Evolutionary conservation across 2,888 invertebrate genomes (phyloP).

Genomic region (Thecocarcelia acutangulata): DNA sequence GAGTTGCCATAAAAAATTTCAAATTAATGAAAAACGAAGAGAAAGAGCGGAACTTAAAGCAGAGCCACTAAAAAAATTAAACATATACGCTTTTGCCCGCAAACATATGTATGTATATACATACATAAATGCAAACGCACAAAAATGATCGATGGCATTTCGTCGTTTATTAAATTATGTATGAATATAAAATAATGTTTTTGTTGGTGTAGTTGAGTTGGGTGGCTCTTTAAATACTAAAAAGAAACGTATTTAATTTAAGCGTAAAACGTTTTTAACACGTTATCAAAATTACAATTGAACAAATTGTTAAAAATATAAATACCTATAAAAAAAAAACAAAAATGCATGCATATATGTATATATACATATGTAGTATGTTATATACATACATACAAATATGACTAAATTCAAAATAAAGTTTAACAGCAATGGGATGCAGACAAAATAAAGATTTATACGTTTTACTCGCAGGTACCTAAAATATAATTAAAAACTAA

Average conservation of each 20-base stretch:
- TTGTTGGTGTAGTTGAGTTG: slow-evolving; percentile 9
- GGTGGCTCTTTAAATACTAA: background rate
- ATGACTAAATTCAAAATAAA: too few species aligned
- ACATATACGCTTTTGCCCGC: background rate
- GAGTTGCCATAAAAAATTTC: slow-evolving; percentile 5
- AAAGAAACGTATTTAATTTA: slow-evolving; percentile 44
- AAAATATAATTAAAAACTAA: too few species aligned
- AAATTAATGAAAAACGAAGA: background rate
- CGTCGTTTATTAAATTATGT: slow-evolving; percentile 36
- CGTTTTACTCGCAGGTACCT: too few species aligned
- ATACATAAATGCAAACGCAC: background rate
- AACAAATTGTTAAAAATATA: slow-evolving; percentile 14
- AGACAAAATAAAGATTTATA: too few species aligned
- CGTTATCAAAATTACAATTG: slow-evolving; percentile 61
- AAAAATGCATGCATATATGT: background rate
- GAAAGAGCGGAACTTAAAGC: slow-evolving; percentile 7
- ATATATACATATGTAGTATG: background rate
- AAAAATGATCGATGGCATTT: slow-evolving; percentile 35
- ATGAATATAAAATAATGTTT: slow-evolving; percentile 28
- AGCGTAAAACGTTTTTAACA: slow-evolving; percentile 56
- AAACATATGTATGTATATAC: background rate
- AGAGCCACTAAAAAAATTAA: slow-evolving; percentile 10
- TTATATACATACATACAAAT: background rate
- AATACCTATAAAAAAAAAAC: background rate
- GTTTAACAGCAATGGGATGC: too few species aligned